Evolutionary conservation across 2,113 vertebrate species (phyloP).

Genomic region (Burhinus oedicnemus): DNA sequence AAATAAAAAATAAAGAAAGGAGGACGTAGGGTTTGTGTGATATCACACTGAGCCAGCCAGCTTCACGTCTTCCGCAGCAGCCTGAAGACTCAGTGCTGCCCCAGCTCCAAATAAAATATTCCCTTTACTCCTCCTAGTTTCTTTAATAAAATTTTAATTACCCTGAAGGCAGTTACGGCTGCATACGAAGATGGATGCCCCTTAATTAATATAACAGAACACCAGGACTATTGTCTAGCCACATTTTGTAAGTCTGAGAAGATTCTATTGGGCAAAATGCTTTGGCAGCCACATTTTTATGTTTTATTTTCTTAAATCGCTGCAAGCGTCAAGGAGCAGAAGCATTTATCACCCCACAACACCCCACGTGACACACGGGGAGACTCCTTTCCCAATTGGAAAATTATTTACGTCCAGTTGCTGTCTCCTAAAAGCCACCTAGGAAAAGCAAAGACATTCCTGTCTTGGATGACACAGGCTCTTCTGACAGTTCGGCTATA

Average conservation of each 20-base stretch:
- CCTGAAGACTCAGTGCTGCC: background rate
- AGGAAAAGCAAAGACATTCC: background rate
- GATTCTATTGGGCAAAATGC: background rate
- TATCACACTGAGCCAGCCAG: background rate
- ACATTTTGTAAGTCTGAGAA: background rate
- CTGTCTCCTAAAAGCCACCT: background rate
- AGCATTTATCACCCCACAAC: background rate
- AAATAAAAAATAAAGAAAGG: background rate
- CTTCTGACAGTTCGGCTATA: too few relatives aligned
- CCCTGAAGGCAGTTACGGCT: background rate
- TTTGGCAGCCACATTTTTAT: background rate
- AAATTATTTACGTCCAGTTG: background rate
- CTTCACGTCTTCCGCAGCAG: background rate
- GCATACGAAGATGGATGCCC: background rate
- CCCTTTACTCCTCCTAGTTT: background rate
- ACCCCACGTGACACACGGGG: accelerated
- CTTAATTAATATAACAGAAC: background rate
- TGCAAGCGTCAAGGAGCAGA: background rate
- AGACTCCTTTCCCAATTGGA: background rate
- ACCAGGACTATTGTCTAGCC: background rate
- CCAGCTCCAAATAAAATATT: background rate
- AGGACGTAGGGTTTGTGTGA: accelerated
- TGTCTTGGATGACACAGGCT: background rate
- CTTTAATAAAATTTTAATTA: background rate
- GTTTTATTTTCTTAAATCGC: background rate